These are phyloP conservation scores for Platycercus adscitus DNA, from an alignment of 2,113 vertebrate species.

Conservation along the genomic window DNA sequence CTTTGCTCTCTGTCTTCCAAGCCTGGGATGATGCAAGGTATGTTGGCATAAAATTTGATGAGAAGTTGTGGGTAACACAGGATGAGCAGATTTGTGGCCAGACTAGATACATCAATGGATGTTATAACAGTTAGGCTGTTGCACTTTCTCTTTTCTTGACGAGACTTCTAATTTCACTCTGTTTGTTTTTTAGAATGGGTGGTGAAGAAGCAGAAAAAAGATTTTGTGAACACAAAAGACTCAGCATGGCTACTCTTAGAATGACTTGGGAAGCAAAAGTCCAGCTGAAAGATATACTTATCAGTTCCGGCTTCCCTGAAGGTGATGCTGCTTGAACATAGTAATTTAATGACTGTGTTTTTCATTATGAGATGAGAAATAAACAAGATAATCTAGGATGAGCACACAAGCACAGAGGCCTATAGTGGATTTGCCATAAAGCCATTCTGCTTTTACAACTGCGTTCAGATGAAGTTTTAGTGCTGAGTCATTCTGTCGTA, in stretches of 20 bases:
- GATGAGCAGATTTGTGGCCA: background rate
- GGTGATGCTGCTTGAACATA: constrained; percentile 68
- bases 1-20: constrained; percentile 92
- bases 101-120: background rate
- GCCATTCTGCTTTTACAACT: background rate
- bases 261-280: constrained; percentile 99
- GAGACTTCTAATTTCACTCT: background rate
- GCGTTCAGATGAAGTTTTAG: background rate
- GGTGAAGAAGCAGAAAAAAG: constrained; percentile 91
- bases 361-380: background rate
- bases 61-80: background rate
- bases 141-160: background rate
- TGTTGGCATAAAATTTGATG: background rate
- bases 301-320: constrained; percentile 93
- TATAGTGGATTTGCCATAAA: background rate
- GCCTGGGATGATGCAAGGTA: constrained; percentile 96
- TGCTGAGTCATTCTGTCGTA: background rate
- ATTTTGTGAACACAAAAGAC: constrained; percentile 95
- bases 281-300: constrained; percentile 94
- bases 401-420: background rate
- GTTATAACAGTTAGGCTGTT: background rate
- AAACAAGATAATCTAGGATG: background rate
- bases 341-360: background rate
- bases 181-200: constrained; percentile 79
- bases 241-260: constrained; percentile 93